phyloP scores from a whole-genome alignment of 2,797 vertebrate genomes.

The Graptemys geographica region DNA sequence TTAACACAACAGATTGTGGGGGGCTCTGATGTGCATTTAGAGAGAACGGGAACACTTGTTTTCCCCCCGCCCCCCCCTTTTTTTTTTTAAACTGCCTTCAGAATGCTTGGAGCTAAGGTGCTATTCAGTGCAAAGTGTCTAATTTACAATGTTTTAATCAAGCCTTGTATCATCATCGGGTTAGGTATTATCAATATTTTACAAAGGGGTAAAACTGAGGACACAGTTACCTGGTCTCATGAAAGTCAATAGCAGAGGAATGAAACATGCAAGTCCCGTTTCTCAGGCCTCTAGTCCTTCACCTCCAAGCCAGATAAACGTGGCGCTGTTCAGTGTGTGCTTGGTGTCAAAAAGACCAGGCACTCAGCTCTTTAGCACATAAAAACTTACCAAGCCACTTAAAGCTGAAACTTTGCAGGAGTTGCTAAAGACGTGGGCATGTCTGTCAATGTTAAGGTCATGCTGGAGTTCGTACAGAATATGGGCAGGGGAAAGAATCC shows the following conservation, averaged over 20 bases:
- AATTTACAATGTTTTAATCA: not conserved
- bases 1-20: accelerated
- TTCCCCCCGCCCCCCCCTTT: not conserved
- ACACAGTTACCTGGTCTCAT: not conserved
- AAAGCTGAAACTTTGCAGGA: not conserved
- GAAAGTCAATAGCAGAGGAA: not conserved
- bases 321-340: accelerated
- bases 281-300: not conserved
- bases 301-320: not conserved
- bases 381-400: not conserved
- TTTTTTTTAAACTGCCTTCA: not conserved
- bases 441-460: not conserved
- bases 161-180: accelerated
- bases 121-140: not conserved
- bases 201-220: not conserved
- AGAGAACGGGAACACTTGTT: not conserved
- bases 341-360: not conserved
- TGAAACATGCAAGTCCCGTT: not conserved
- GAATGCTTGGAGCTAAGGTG: not conserved
- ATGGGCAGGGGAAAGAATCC: not conserved
- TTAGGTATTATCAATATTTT: accelerated
- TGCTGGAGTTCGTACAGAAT: not conserved
- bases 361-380: not conserved
- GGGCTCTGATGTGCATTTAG: accelerated
- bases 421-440: not conserved